Percentiles rank a stretch among this genome's conserved stretches.
Conservation (phyloP, 2,888 invertebrate genomes). For the Odontocerum albicorne region DNA sequence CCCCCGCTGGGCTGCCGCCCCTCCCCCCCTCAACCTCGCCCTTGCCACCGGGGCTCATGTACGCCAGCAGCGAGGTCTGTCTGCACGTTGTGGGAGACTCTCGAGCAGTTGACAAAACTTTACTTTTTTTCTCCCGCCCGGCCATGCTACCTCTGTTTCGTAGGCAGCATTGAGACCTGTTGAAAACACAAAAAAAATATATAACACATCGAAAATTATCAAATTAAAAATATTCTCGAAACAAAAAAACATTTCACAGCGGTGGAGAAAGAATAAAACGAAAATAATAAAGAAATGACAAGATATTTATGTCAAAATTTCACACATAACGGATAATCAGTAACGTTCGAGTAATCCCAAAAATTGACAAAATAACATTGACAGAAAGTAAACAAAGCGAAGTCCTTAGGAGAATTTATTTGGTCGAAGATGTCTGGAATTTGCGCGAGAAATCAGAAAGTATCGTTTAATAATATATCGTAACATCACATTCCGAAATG, state of each 20-base stretch:
- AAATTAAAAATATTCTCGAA: not conserved
- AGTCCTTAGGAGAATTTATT: too few relatives aligned
- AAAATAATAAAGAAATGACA: not conserved
- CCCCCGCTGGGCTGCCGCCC: slow-evolving; percentile 6
- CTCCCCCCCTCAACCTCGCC: slow-evolving; percentile 9
- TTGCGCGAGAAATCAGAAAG: not conserved
- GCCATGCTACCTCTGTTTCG: slow-evolving; percentile 32
- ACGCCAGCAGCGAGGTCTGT: slow-evolving; percentile 11
- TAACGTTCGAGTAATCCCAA: not conserved
- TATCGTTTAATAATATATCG: not conserved
- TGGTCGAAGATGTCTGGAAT: too few relatives aligned
- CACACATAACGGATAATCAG: slow-evolving; percentile 3
- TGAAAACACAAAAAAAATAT: slow-evolving; percentile 10
- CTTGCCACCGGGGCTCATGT: not conserved
- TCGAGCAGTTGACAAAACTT: slow-evolving; percentile 21
- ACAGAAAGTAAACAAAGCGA: not conserved
- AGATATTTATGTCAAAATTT: slow-evolving; percentile 13
- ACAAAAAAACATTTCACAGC: not conserved
- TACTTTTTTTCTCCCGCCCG: slow-evolving; percentile 33
- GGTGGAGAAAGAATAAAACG: not conserved
- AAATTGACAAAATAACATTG: not conserved
- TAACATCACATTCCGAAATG: slow-evolving; percentile 16
- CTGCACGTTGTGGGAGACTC: slow-evolving; percentile 25
- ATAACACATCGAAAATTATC: too few relatives aligned
- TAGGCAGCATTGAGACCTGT: slow-evolving; percentile 30